Conservation (phyloP, 2,888 invertebrate species). For the Polymixis flavicincta region DNA sequence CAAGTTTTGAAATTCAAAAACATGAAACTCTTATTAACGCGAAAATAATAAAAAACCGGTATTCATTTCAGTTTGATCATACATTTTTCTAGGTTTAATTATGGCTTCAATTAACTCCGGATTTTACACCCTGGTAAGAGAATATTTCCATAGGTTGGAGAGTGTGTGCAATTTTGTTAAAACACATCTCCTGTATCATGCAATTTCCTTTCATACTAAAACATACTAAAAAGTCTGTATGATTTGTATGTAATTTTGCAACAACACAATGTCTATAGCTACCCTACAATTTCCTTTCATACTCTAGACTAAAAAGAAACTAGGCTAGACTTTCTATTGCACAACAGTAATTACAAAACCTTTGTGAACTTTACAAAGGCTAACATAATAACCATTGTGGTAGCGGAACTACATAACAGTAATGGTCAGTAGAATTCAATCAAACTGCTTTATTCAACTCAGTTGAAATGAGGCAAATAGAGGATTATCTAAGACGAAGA, state of each 20-base stretch:
- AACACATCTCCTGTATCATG: too few relatives aligned
- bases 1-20: background rate
- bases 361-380: constrained; percentile 46
- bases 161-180: too few relatives aligned
- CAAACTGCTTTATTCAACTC: constrained; percentile 26
- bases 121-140: too few relatives aligned
- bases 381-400: constrained; percentile 39
- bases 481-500: constrained; percentile 47
- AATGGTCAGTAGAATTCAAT: constrained; percentile 55
- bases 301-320: constrained; percentile 16
- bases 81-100: too few relatives aligned
- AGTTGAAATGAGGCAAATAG: constrained; percentile 44
- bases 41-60: background rate
- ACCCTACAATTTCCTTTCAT: constrained; percentile 6
- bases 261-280: background rate
- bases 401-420: constrained; percentile 34
- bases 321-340: constrained; percentile 36
- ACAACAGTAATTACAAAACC: constrained; percentile 39
- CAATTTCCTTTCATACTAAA: too few relatives aligned
- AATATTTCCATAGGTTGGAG: too few relatives aligned
- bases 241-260: background rate
- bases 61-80: too few relatives aligned
- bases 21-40: background rate
- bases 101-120: too few relatives aligned
- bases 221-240: background rate